Conservation (phyloP, 1,140 invertebrate species). For the Planococcus citri region DNA sequence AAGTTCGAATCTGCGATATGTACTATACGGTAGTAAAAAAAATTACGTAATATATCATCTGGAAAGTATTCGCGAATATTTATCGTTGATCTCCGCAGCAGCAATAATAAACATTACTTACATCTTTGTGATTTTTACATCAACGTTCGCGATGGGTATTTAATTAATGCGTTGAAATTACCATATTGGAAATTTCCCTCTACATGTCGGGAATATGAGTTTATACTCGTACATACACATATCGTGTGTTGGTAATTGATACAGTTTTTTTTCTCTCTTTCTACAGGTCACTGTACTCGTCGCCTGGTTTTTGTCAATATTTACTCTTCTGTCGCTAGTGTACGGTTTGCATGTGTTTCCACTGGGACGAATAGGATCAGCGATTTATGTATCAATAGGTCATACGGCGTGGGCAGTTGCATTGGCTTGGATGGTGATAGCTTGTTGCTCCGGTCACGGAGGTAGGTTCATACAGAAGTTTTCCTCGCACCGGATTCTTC, state of each 20-base stretch:
- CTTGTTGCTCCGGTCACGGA: constrained; percentile 62
- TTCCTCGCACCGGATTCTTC: constrained; percentile 5
- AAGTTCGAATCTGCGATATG: no score
- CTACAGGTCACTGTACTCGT: constrained; percentile 30
- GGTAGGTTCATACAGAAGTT: constrained; percentile 32
- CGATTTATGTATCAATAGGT: constrained; percentile 42
- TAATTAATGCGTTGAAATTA: not conserved
- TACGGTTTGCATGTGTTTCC: constrained; percentile 61
- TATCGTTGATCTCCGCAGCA: no score
- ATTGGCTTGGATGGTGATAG: constrained; percentile 65
- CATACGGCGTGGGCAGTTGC: constrained; percentile 60
- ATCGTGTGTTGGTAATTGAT: not conserved
- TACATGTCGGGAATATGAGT: not conserved
- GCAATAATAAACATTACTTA: no score
- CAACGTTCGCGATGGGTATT: no score
- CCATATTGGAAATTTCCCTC: not conserved
- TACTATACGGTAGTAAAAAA: no score
- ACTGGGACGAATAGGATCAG: constrained; percentile 44
- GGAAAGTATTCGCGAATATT: no score
- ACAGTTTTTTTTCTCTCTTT: not conserved
- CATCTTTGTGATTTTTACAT: no score
- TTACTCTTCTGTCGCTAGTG: constrained; percentile 39
- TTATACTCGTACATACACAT: not conserved
- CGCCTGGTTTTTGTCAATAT: constrained; percentile 28
- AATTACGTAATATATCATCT: no score